Conservation (phyloP, 2,888 invertebrate genomes). For the Mimachlamys varia region DNA sequence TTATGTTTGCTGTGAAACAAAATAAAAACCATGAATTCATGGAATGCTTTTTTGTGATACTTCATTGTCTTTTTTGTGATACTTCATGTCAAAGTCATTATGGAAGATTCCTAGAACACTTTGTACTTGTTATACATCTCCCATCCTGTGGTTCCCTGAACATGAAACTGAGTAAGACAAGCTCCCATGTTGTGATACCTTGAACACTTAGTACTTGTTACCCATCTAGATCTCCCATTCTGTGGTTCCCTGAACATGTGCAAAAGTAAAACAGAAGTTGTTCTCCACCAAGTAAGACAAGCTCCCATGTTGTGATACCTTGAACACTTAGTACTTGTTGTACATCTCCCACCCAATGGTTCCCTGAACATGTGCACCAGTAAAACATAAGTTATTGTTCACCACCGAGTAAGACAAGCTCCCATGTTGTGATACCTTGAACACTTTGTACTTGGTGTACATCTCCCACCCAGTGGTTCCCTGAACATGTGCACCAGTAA, state of each 20-base stretch:
- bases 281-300: neutral
- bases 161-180: neutral
- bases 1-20: too few relatives aligned
- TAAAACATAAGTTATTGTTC: neutral
- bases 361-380: neutral
- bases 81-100: too few relatives aligned
- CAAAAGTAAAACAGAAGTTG: neutral
- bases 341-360: neutral
- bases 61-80: too few relatives aligned
- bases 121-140: neutral
- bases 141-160: neutral
- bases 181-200: neutral
- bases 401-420: neutral
- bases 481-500: constrained; percentile 14
- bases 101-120: too few relatives aligned
- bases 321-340: neutral
- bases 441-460: neutral
- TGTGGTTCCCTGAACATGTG: neutral
- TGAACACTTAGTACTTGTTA: neutral
- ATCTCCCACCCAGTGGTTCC: neutral
- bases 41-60: too few relatives aligned
- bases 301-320: neutral
- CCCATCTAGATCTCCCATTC: neutral
- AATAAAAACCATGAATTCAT: too few relatives aligned
- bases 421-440: neutral